phyloP scores from a whole-genome alignment of 2,888 invertebrate species.

The Xanthia icteritia region DNA sequence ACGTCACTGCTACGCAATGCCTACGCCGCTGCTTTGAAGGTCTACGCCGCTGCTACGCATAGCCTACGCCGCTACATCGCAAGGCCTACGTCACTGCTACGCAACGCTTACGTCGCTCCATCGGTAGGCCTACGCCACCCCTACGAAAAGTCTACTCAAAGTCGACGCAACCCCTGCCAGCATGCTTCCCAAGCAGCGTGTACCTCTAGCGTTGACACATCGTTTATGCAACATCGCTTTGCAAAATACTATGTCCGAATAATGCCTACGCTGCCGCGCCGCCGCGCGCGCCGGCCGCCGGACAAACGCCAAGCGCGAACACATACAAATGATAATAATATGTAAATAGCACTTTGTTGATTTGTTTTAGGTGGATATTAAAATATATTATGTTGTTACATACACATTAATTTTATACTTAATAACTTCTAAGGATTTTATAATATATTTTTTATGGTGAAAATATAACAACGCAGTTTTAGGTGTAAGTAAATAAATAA shows the following conservation, averaged over 20 bases:
- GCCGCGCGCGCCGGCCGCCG: too few species aligned
- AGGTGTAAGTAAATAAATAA: conserved; percentile 6
- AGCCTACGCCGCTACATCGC: background rate
- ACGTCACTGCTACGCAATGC: background rate
- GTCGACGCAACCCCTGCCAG: background rate
- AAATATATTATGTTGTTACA: background rate
- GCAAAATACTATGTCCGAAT: background rate
- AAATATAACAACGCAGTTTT: background rate
- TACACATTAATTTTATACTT: background rate
- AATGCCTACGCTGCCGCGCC: too few species aligned
- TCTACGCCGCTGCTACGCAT: background rate
- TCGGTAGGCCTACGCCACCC: background rate
- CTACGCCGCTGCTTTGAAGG: background rate
- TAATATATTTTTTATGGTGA: background rate
- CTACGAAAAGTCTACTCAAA: background rate
- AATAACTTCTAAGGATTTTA: background rate
- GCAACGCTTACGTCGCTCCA: background rate
- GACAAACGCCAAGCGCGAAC: background rate
- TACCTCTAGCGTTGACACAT: background rate
- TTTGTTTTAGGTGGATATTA: background rate
- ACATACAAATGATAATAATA: background rate
- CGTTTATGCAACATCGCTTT: background rate
- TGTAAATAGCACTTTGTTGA: background rate
- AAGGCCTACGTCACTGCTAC: too few species aligned
- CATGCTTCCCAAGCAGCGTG: background rate